phyloP scores from a whole-genome alignment of 2,113 vertebrate genomes.

The Callorhinus ursinus region DNA sequence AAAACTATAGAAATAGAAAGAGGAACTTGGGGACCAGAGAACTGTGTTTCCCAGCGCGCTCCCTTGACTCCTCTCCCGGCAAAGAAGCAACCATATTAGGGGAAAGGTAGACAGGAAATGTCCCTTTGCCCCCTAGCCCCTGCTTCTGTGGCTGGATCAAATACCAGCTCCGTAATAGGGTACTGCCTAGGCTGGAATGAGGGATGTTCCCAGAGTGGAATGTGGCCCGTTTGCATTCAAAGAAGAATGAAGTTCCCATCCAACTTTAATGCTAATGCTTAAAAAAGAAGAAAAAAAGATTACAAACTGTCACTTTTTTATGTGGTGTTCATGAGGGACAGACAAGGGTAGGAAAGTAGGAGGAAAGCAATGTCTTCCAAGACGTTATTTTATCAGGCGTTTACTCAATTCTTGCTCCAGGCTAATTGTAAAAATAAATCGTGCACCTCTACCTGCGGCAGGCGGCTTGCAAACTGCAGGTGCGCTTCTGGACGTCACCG shows the following conservation, averaged over 20 bases:
- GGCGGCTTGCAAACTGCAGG: not conserved
- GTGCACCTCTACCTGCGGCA: not conserved
- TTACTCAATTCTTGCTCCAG: not conserved
- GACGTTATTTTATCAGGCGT: not conserved
- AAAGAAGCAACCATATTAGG: not conserved
- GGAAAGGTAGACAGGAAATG: not conserved
- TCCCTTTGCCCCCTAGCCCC: not conserved
- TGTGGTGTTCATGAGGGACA: not conserved
- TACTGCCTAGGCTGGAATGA: not conserved
- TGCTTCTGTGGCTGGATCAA: not conserved
- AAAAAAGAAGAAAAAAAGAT: not conserved
- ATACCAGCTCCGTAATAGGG: not conserved
- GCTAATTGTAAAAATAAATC: not conserved
- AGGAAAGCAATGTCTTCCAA: not conserved
- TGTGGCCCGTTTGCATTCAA: not conserved
- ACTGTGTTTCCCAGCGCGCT: not conserved
- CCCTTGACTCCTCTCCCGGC: not conserved
- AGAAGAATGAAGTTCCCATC: not conserved
- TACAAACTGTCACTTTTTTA: not conserved
- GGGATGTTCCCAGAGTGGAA: not conserved
- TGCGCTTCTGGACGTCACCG: not conserved
- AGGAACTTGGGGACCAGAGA: conserved; percentile 58
- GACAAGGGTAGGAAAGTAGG: not conserved
- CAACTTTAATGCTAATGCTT: not conserved
- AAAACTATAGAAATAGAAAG: conserved; percentile 66